A percentile compares a stretch with the other conserved stretches of the same genome.
These are phyloP conservation scores for Macrostomum lignano DNA, from an alignment of 1,140 invertebrate genomes.

Conservation along the genomic window DNA sequence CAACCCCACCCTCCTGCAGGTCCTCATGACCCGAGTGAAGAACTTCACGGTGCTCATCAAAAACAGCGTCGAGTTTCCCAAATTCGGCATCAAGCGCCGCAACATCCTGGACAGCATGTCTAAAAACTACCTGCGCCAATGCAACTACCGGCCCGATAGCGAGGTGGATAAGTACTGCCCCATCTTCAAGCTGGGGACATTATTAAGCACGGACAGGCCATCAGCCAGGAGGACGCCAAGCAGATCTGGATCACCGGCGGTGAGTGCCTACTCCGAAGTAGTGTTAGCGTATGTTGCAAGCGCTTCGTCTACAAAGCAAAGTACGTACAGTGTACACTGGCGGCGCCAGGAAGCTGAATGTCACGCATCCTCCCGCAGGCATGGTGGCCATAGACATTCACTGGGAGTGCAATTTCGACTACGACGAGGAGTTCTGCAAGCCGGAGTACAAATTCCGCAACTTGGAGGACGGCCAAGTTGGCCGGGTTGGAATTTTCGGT, in stretches of 20 bases:
- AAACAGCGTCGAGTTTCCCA: conserved; percentile 32
- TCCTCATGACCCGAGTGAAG: conserved; percentile 8
- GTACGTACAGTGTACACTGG: too few relatives aligned
- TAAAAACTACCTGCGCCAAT: conserved; percentile 21
- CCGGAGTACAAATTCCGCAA: conserved; percentile 29
- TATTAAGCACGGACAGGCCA: conserved; percentile 16
- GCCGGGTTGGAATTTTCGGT: conserved; percentile 32
- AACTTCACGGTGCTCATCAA: conserved; percentile 33
- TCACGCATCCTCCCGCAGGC: conserved; percentile 2
- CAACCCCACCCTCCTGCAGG: conserved; percentile 1
- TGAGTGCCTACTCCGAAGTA: too few relatives aligned
- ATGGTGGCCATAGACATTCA: conserved; percentile 29
- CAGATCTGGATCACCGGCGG: conserved; percentile 23
- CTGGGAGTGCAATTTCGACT: conserved; percentile 33
- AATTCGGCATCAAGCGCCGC: conserved; percentile 22
- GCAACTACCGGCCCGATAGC: conserved; percentile 21
- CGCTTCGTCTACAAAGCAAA: too few relatives aligned
- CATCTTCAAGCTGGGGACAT: conserved; percentile 30
- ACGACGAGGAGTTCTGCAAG: conserved; percentile 21
- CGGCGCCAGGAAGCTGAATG: conserved; percentile 3
- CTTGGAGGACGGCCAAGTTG: conserved; percentile 15
- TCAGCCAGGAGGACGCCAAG: conserved; percentile 18
- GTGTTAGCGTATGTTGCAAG: too few relatives aligned
- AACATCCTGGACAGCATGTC: conserved; percentile 27
- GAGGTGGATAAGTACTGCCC: conserved; percentile 25